Percentiles rank a stretch among this genome's conserved stretches.
Evolutionary conservation across 2,113 vertebrate species (phyloP).

Genomic region (Condylura cristata): DNA sequence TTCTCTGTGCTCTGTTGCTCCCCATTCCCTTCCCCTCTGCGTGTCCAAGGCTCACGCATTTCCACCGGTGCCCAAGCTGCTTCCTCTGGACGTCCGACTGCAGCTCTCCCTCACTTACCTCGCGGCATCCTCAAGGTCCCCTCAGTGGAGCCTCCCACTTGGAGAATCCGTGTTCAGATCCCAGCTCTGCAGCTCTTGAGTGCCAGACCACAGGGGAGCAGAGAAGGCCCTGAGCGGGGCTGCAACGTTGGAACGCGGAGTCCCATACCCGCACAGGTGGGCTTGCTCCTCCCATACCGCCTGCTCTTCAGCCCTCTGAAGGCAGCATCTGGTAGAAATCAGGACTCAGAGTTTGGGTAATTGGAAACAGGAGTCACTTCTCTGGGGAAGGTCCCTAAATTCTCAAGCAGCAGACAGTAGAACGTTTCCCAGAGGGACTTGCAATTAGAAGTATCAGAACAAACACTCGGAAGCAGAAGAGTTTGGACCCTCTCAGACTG

Average conservation of each 20-base stretch:
- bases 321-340: slow-evolving; percentile 13
- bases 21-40: not conserved
- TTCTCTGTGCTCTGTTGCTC: not conserved
- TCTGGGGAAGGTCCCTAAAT: slow-evolving; percentile 19
- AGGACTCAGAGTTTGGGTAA: not conserved
- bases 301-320: not conserved
- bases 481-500: not conserved
- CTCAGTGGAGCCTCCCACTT: not conserved
- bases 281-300: not conserved
- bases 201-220: not conserved
- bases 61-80: not conserved
- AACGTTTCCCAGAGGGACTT: not conserved
- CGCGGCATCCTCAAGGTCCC: not conserved
- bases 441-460: slow-evolving; percentile 12
- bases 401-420: not conserved
- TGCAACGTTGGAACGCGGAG: accelerated
- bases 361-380: slow-evolving; percentile 18
- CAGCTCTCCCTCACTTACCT: not conserved
- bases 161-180: not conserved
- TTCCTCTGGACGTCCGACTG: not conserved
- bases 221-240: accelerated
- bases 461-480: slow-evolving; percentile 39
- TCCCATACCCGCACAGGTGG: not conserved
- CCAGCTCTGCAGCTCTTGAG: not conserved
- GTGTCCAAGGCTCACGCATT: not conserved